Evolutionary conservation across 2,797 vertebrate species (phyloP).

Genomic region (Gallirallus australis): DNA sequence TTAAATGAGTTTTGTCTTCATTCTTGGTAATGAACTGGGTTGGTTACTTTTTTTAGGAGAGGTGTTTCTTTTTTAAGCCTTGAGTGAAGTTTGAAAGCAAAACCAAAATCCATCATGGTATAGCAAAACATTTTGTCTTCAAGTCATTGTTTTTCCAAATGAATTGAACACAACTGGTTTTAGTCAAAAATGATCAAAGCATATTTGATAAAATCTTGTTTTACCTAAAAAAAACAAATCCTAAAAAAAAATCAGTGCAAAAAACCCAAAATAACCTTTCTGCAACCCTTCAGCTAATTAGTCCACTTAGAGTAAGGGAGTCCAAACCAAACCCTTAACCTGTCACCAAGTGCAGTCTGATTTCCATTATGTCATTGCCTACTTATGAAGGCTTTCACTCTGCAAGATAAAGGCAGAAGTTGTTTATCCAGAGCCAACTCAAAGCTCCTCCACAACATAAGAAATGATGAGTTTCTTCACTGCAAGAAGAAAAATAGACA

Average conservation of each 20-base stretch:
- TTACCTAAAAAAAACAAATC: background rate
- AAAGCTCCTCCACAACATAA: background rate
- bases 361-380: background rate
- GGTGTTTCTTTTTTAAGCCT: background rate
- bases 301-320: background rate
- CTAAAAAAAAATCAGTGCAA: background rate
- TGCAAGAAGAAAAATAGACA: background rate
- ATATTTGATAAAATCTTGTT: background rate
- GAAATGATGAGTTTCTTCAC: background rate
- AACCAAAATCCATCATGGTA: background rate
- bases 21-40: background rate
- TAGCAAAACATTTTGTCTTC: background rate
- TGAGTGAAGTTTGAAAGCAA: background rate
- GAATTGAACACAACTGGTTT: no score
- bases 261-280: background rate
- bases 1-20: background rate
- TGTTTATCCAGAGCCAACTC: background rate
- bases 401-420: background rate
- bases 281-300: background rate
- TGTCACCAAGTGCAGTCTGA: background rate
- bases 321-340: background rate
- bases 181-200: background rate
- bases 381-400: background rate
- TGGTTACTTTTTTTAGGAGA: background rate
- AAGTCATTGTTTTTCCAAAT: background rate